phyloP scores from a whole-genome alignment of 1,140 invertebrate genomes.

The Archegozetes longisetosus region DNA sequence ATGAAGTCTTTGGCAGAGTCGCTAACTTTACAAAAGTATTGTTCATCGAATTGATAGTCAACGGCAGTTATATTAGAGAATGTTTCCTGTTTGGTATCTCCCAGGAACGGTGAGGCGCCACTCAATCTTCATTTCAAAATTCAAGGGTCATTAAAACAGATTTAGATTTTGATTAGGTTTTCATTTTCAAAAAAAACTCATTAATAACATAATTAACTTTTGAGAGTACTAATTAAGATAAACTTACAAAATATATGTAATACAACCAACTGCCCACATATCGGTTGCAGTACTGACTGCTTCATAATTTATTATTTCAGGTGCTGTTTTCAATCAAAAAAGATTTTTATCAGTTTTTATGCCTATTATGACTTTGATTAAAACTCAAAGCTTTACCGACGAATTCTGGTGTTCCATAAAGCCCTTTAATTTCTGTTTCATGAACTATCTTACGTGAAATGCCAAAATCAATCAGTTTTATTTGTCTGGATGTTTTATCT shows the following conservation, averaged over 20 bases:
- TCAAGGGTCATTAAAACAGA: conserved; percentile 17
- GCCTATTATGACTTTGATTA: too few species aligned
- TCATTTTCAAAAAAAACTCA: too few species aligned
- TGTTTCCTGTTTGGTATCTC: conserved; percentile 78
- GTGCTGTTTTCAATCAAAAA: conserved; percentile 41
- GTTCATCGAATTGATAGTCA: conserved; percentile 70
- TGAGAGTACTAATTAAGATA: too few species aligned
- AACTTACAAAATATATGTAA: conserved; percentile 85
- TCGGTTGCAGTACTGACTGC: conserved; percentile 78
- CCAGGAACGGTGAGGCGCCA: conserved; percentile 76
- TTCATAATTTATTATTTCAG: conserved; percentile 84
- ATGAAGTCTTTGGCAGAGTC: conserved; percentile 70
- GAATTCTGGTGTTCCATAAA: conserved; percentile 83
- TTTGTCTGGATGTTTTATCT: conserved; percentile 46
- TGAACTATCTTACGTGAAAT: conserved; percentile 75
- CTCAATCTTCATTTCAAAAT: conserved; percentile 30
- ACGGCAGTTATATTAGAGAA: conserved; percentile 87
- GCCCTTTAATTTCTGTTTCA: conserved; percentile 76
- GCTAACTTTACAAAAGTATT: conserved; percentile 69
- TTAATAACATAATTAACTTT: too few species aligned
- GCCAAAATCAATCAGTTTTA: conserved; percentile 88
- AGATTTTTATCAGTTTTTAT: too few species aligned
- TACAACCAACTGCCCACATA: conserved; percentile 69
- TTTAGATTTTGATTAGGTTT: conserved; percentile 39
- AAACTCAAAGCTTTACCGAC: too few species aligned